Conservation (phyloP, 2,888 invertebrate genomes). For the Nemurella pictetii region DNA sequence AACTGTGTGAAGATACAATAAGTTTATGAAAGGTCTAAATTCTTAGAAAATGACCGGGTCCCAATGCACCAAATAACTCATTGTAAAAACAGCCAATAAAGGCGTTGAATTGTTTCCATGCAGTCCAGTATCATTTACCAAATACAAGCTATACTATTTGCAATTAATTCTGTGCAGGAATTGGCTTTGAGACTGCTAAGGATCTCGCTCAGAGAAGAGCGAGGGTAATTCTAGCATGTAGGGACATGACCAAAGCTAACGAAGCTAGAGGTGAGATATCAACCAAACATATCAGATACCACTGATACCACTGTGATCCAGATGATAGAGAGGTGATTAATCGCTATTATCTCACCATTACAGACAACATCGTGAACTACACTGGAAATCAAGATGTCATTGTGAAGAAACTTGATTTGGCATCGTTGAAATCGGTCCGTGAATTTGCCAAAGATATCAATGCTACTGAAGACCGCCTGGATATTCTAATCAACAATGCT, state of each 20-base stretch:
- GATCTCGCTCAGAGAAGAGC: constrained; percentile 45
- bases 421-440: constrained; percentile 73
- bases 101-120: no score
- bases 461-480: constrained; percentile 66
- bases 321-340: no score
- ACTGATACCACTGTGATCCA: no score
- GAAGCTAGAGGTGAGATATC: constrained; percentile 25
- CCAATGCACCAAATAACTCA: no score
- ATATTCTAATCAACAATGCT: constrained; percentile 68
- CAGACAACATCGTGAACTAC: constrained; percentile 66
- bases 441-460: constrained; percentile 82
- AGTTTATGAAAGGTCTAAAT: no score
- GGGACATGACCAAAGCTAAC: constrained; percentile 43
- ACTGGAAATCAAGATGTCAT: constrained; percentile 48
- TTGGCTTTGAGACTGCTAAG: constrained; percentile 48
- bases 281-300: not conserved
- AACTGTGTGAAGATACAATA: no score
- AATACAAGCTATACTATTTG: not conserved
- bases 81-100: no score
- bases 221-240: constrained; percentile 52
- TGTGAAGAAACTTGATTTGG: not conserved
- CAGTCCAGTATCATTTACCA: not conserved
- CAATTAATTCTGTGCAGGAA: constrained; percentile 44
- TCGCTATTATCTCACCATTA: not conserved
- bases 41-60: no score